phyloP scores from a whole-genome alignment of 2,888 invertebrate species.

The Mesochorus sp. region DNA sequence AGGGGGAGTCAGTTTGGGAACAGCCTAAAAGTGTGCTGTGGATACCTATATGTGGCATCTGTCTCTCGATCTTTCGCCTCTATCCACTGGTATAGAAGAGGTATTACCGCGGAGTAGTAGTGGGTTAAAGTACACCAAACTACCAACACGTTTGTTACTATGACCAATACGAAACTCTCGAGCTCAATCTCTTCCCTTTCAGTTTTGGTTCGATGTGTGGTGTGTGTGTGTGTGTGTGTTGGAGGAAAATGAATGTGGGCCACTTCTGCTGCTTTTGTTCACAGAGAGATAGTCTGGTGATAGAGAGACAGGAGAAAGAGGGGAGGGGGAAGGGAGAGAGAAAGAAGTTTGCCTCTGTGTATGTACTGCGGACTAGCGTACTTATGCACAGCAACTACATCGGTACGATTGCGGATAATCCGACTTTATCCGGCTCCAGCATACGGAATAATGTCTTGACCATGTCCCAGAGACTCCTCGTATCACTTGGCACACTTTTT shows the following conservation, averaged over 20 bases:
- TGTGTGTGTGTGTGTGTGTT: too few species aligned
- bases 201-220: not conserved
- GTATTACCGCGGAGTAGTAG: constrained; percentile 49
- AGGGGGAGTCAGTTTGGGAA: not conserved
- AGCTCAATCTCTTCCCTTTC: constrained; percentile 37
- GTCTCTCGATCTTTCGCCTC: constrained; percentile 47
- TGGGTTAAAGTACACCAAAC: constrained; percentile 45
- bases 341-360: constrained; percentile 32
- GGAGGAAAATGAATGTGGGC: constrained; percentile 15
- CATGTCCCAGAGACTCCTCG: constrained; percentile 52
- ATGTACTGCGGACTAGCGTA: constrained; percentile 57
- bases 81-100: constrained; percentile 14
- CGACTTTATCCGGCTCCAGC: constrained; percentile 59
- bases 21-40: constrained; percentile 12
- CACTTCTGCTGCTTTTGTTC: constrained; percentile 13
- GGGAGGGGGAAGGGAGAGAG: not conserved
- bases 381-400: constrained; percentile 65
- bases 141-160: constrained; percentile 33
- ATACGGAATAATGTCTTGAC: constrained; percentile 44
- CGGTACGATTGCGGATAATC: constrained; percentile 69
- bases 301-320: not conserved
- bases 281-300: not conserved
- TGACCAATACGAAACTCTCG: constrained; percentile 38
- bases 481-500: constrained; percentile 23
- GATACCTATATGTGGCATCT: not conserved